Conservation (phyloP, 2,888 invertebrate genomes). For the Glyphotaelius pellucidus region DNA sequence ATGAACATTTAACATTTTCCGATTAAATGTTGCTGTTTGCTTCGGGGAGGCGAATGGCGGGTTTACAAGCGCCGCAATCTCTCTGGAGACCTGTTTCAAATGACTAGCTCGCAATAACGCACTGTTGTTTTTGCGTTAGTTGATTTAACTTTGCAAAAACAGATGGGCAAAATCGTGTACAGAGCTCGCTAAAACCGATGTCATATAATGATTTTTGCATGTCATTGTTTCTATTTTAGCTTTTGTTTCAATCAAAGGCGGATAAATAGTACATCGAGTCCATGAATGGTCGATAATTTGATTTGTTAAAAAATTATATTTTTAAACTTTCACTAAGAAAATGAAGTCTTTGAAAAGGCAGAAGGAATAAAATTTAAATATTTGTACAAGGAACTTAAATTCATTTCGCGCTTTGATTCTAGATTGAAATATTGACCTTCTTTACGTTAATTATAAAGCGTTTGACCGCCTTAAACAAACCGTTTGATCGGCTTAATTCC, state of each 20-base stretch:
- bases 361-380: no score
- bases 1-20: slow-evolving; percentile 45
- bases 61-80: not conserved
- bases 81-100: slow-evolving; percentile 16
- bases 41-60: not conserved
- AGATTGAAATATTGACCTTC: no score
- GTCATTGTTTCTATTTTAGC: not conserved
- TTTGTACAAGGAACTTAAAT: no score
- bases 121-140: not conserved
- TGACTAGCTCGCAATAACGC: slow-evolving; percentile 14
- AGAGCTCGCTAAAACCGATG: not conserved
- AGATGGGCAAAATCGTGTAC: not conserved
- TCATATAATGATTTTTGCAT: not conserved
- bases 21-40: slow-evolving; percentile 42
- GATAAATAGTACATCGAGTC: not conserved
- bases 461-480: not conserved
- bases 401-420: no score
- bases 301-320: not conserved
- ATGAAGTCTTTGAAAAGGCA: no score
- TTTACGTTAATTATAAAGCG: not conserved
- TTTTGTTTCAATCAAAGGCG: not conserved
- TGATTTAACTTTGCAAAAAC: not conserved
- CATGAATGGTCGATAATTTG: not conserved
- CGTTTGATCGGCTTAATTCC: no score
- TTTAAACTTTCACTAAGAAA: no score